Conservation (phyloP, 1,140 invertebrate species). For the Zelostemma sp. region DNA sequence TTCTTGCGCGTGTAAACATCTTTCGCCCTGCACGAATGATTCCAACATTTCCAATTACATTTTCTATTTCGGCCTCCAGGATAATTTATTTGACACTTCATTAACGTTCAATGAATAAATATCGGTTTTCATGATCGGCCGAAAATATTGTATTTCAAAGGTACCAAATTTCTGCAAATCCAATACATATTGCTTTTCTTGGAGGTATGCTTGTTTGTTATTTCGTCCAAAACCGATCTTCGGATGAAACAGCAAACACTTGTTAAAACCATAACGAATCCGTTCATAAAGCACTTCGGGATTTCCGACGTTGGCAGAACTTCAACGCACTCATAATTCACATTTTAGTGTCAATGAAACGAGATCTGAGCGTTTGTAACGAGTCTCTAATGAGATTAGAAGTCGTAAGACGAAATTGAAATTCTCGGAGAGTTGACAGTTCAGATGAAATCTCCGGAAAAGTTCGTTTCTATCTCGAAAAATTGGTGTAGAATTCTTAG, state of each 20-base stretch:
- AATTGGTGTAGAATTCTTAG: no score
- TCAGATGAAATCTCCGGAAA: conserved; percentile 8
- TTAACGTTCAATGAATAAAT: no score
- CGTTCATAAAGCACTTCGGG: conserved; percentile 23
- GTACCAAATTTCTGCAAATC: no score
- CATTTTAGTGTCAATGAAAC: conserved; percentile 39
- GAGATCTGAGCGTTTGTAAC: conserved; percentile 9
- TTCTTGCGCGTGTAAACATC: no score
- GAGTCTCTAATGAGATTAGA: conserved; percentile 20
- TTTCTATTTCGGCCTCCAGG: no score
- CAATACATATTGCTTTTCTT: no score
- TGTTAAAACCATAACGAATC: conserved; percentile 21
- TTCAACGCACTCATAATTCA: conserved; percentile 42
- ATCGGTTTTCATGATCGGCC: no score
- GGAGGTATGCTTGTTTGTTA: no score
- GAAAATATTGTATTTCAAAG: no score
- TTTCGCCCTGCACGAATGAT: no score
- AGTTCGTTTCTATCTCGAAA: not conserved
- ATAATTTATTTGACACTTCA: no score
- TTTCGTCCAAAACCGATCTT: not conserved
- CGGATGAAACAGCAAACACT: conserved; percentile 17
- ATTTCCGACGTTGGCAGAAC: conserved; percentile 32
- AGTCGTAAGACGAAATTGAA: conserved; percentile 17
- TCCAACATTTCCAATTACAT: no score
- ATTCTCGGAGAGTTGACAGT: conserved; percentile 14